These are phyloP conservation scores for Sycophila texana DNA, from an alignment of 2,888 invertebrate species.

Conservation along the genomic window DNA sequence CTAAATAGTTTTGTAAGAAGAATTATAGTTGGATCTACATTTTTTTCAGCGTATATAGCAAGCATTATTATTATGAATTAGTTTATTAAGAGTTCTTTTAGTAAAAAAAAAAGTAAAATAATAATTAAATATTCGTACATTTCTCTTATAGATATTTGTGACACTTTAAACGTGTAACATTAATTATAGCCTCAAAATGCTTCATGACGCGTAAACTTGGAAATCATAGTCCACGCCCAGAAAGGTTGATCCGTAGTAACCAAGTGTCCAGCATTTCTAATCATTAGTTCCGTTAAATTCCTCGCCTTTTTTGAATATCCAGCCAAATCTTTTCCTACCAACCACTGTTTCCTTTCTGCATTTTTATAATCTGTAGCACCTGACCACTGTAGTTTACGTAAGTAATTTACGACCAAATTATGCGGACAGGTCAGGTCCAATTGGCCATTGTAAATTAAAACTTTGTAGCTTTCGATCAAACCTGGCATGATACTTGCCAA, in stretches of 20 bases:
- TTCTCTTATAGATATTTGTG: no score
- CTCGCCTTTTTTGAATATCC: slow-evolving; percentile 65
- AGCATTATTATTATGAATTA: no score
- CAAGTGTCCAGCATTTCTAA: slow-evolving; percentile 72
- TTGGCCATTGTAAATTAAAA: slow-evolving; percentile 93
- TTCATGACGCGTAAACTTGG: slow-evolving; percentile 24
- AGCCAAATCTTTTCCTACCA: slow-evolving; percentile 63
- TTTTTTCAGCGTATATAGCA: no score
- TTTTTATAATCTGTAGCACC: slow-evolving; percentile 68
- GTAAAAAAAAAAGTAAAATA: no score
- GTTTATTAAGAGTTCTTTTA: no score
- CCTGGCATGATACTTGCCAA: slow-evolving; percentile 85
- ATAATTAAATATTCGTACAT: no score
- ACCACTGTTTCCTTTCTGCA: slow-evolving; percentile 68
- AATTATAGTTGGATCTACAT: no score
- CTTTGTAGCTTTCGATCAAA: slow-evolving; percentile 79
- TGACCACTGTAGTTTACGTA: slow-evolving; percentile 76
- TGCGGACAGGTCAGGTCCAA: slow-evolving; percentile 93
- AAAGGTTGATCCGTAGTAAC: slow-evolving; percentile 72
- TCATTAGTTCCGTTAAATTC: slow-evolving; percentile 64
- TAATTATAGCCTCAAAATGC: not conserved
- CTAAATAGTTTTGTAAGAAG: no score
- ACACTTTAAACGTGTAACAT: no score
- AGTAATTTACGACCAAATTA: slow-evolving; percentile 86
- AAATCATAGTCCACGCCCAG: slow-evolving; percentile 69